A percentile compares a stretch with the other conserved stretches of the same genome.
phyloP scores from a whole-genome alignment of 2,113 vertebrate genomes.

The Pollimyrus isidori region DNA sequence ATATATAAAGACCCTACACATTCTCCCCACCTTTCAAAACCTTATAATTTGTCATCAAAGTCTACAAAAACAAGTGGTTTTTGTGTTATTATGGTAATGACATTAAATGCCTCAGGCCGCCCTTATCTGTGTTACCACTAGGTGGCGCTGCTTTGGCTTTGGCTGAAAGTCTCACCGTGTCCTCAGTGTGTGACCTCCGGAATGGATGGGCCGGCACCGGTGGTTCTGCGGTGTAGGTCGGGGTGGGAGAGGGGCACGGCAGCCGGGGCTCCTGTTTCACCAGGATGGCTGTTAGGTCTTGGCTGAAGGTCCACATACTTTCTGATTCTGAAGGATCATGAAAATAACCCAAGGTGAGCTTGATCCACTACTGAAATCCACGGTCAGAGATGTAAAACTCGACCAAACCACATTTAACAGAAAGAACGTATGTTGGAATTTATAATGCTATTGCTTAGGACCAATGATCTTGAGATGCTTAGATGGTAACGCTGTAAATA shows the following conservation, averaged over 20 bases:
- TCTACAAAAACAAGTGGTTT: not conserved
- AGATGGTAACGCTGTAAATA: not conserved
- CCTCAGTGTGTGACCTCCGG: slow-evolving; percentile 67
- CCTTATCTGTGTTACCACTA: not conserved
- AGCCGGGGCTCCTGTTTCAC: slow-evolving; percentile 89
- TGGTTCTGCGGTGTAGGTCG: slow-evolving; percentile 43
- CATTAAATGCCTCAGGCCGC: not conserved
- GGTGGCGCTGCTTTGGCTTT: not conserved
- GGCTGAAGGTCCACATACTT: slow-evolving; percentile 61
- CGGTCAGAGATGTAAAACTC: not conserved
- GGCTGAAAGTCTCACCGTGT: slow-evolving; percentile 54
- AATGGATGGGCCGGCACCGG: slow-evolving; percentile 71
- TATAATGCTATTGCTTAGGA: not conserved
- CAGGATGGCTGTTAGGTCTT: slow-evolving; percentile 87
- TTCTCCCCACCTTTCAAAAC: not conserved
- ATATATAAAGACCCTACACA: not conserved
- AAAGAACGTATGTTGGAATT: not conserved
- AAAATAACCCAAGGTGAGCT: not conserved
- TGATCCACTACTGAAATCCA: slow-evolving; percentile 23
- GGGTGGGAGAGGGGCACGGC: slow-evolving; percentile 53
- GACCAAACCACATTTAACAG: not conserved
- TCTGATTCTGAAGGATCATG: not conserved
- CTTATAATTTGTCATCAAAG: not conserved
- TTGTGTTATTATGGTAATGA: not conserved
- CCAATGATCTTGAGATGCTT: not conserved